These are phyloP conservation scores for Capreolus pygargus DNA, from an alignment of 2,113 vertebrate species.

Conservation along the genomic window DNA sequence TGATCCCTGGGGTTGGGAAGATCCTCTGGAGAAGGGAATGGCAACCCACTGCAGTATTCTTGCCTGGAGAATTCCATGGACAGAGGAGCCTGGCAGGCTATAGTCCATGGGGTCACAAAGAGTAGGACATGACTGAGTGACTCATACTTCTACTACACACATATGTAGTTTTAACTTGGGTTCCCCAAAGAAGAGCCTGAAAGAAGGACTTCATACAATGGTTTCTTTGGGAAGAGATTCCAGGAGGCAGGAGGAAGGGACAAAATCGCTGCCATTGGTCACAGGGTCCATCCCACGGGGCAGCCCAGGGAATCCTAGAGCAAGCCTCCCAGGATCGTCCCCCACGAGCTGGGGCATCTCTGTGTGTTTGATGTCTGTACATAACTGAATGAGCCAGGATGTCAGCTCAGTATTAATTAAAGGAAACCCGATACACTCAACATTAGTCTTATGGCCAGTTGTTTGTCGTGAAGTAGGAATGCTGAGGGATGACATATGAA, in stretches of 20 bases:
- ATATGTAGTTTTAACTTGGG: neutral
- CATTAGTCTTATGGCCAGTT: neutral
- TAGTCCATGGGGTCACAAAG: rapidly evolving
- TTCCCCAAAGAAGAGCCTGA: neutral
- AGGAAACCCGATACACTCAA: neutral
- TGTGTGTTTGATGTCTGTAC: neutral
- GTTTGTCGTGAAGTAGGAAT: neutral
- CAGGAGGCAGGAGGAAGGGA: neutral
- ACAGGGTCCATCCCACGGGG: rapidly evolving
- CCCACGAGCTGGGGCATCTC: neutral
- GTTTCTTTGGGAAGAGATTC: neutral
- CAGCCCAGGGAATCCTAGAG: neutral
- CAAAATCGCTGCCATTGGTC: neutral
- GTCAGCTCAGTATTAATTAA: neutral
- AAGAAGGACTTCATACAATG: neutral
- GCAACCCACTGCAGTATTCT: neutral
- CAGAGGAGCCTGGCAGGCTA: neutral
- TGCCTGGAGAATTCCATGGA: neutral
- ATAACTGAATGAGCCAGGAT: neutral
- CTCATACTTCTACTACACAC: neutral
- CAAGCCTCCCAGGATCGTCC: neutral
- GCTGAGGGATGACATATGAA: neutral
- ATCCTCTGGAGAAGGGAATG: neutral
- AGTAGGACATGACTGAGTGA: neutral
- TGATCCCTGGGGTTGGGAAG: neutral